Percentiles rank a stretch among this genome's conserved stretches.
Conservation (phyloP, 2,113 vertebrate genomes). For the Zosterops hypoxanthus region DNA sequence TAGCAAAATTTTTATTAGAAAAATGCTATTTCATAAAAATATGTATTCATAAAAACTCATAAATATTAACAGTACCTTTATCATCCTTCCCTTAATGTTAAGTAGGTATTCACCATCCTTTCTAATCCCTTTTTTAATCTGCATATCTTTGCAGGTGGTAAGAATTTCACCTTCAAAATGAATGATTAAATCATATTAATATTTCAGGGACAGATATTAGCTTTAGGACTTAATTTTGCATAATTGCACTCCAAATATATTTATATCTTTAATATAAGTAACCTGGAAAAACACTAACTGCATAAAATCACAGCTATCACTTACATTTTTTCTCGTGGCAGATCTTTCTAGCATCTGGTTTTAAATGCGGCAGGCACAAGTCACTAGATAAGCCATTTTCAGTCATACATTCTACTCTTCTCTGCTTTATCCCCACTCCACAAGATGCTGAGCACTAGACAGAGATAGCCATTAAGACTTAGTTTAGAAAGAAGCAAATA, state of each 20-base stretch:
- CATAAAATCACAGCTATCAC: constrained; percentile 48
- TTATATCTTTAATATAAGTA: constrained; percentile 19
- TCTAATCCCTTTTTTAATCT: constrained; percentile 80
- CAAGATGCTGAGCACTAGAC: constrained; percentile 90
- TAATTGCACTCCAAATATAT: neutral
- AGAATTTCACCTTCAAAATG: constrained; percentile 82
- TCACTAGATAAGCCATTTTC: constrained; percentile 79
- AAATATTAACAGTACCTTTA: constrained; percentile 81
- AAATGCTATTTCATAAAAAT: neutral
- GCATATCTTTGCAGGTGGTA: constrained; percentile 87
- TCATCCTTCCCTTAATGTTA: constrained; percentile 81
- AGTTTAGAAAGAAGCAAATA: neutral
- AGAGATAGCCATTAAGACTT: neutral
- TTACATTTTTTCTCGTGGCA: constrained; percentile 87
- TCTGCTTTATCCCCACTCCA: constrained; percentile 84
- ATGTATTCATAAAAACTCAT: neutral
- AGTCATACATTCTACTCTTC: constrained; percentile 82
- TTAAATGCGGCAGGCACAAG: constrained; percentile 81
- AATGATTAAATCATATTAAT: constrained; percentile 28
- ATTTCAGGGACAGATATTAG: neutral
- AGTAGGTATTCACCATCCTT: constrained; percentile 90
- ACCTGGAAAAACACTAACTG: neutral
- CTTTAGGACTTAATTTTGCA: neutral
- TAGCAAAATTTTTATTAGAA: constrained; percentile 15
- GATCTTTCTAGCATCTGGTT: constrained; percentile 80